A percentile compares a stretch with the other conserved stretches of the same genome.
These are phyloP conservation scores for Pseudomyrmex dendroicus DNA, from an alignment of 1,140 invertebrate genomes.

Conservation along the genomic window DNA sequence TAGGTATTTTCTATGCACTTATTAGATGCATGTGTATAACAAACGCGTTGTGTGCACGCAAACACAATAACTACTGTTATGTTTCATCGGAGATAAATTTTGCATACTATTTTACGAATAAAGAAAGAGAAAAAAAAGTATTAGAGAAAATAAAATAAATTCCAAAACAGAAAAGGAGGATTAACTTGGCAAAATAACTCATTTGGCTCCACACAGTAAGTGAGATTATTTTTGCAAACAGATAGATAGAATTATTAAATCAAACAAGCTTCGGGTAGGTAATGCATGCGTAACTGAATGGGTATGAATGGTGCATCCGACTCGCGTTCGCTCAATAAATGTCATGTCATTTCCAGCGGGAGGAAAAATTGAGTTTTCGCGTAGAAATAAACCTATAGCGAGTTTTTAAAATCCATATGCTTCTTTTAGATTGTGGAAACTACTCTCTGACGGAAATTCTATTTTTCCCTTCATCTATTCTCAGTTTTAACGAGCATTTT, in stretches of 20 bases:
- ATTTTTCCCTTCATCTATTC: constrained; percentile 31
- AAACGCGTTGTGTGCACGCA: background rate
- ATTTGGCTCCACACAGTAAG: background rate
- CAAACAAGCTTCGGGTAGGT: constrained; percentile 15
- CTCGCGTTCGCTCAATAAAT: constrained; percentile 37
- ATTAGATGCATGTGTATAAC: background rate
- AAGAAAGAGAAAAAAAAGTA: background rate
- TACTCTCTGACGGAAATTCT: constrained; percentile 39
- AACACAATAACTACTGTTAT: background rate
- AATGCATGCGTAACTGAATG: constrained; percentile 14
- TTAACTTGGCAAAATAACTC: background rate
- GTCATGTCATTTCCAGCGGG: constrained; percentile 31
- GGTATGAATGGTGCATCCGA: constrained; percentile 23
- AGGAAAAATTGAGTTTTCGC: constrained; percentile 48
- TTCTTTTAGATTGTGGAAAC: constrained; percentile 43
- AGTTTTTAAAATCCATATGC: constrained; percentile 54
- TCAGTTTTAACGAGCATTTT: constrained; percentile 45
- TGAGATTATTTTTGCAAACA: constrained; percentile 3
- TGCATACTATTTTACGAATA: background rate
- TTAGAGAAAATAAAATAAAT: background rate
- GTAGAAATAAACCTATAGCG: constrained; percentile 9
- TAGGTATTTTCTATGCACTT: background rate
- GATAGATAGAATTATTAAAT: constrained; percentile 30
- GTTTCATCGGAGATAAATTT: background rate
- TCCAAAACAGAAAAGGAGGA: background rate